These are phyloP conservation scores for Rhagoletis zephyria DNA, from an alignment of 1,140 invertebrate genomes.

Conservation along the genomic window DNA sequence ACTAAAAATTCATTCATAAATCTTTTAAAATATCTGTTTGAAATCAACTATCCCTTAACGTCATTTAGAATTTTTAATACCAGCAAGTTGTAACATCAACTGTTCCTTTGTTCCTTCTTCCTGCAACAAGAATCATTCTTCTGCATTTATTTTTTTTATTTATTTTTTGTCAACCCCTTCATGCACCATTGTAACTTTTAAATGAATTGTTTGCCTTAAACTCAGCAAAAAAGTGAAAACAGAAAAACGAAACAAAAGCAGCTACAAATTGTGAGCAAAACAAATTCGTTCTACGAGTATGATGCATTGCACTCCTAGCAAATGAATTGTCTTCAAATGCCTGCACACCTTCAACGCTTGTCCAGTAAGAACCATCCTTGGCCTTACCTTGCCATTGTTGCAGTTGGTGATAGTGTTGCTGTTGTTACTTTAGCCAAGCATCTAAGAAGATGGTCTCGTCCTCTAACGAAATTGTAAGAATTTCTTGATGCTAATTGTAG, in stretches of 20 bases:
- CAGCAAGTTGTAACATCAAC: no score
- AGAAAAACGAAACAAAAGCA: neutral
- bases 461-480: constrained; percentile 18
- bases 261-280: neutral
- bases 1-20: no score
- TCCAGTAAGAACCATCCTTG: neutral
- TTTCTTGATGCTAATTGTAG: constrained; percentile 47
- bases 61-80: no score
- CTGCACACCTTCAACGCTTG: neutral
- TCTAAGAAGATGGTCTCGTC: neutral
- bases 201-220: constrained; percentile 26
- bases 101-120: no score
- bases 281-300: neutral
- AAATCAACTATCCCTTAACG: no score
- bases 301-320: neutral
- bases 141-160: no score
- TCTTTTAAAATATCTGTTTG: no score
- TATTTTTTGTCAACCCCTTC: neutral
- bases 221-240: neutral
- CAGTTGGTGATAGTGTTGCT: neutral
- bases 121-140: no score
- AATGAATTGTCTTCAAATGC: neutral
- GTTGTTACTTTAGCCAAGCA: neutral
- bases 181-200: neutral
- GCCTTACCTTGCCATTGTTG: neutral